These are phyloP conservation scores for Ctenosaura bakeri DNA, from an alignment of 2,797 vertebrate genomes.

Conservation along the genomic window DNA sequence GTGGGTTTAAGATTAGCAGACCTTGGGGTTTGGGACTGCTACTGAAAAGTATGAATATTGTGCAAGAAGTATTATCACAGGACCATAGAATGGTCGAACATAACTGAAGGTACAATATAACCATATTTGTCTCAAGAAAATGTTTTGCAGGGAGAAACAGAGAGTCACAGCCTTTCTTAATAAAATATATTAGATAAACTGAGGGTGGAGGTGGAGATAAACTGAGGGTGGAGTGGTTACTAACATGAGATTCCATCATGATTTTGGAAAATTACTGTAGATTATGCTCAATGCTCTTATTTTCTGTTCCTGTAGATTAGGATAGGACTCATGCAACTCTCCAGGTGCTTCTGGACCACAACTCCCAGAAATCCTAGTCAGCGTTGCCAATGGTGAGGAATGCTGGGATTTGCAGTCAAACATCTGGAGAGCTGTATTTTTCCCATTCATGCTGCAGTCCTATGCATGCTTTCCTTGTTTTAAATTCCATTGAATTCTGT, in stretches of 20 bases:
- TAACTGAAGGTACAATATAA: neutral
- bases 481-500: neutral
- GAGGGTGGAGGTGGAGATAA: too few relatives aligned
- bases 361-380: too few relatives aligned
- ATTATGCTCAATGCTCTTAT: neutral
- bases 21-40: neutral
- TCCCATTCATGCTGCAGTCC: neutral
- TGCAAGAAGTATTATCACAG: neutral
- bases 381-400: too few relatives aligned
- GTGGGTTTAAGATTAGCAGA: neutral
- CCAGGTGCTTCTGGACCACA: too few relatives aligned
- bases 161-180: too few relatives aligned
- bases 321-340: too few relatives aligned
- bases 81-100: neutral
- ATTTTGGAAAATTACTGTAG: neutral
- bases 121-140: neutral
- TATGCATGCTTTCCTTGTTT: neutral
- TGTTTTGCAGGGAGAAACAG: neutral
- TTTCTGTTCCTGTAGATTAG: neutral
- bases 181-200: too few relatives aligned
- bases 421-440: too few relatives aligned
- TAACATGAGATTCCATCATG: neutral
- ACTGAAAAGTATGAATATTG: neutral
- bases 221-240: neutral
- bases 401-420: too few relatives aligned